Percentiles rank a stretch among this genome's conserved stretches.
phyloP scores from a whole-genome alignment of 2,113 vertebrate genomes.

The Accipiter virgatus region DNA sequence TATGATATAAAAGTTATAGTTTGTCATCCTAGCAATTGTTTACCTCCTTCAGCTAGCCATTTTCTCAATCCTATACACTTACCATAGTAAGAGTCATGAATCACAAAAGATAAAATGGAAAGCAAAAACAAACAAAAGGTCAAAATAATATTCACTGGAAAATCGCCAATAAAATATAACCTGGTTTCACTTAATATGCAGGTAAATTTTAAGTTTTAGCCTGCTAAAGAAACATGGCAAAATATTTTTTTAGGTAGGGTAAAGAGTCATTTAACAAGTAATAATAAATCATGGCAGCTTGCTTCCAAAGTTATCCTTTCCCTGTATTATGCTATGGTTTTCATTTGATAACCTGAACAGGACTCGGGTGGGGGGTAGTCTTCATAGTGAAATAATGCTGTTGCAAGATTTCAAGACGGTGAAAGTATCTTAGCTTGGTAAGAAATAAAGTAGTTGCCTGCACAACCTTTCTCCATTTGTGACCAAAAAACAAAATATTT shows the following conservation, averaged over 20 bases:
- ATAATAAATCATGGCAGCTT: not conserved
- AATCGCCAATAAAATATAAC: not conserved
- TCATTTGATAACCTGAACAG: not conserved
- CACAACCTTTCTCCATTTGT: not conserved
- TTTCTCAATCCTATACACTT: not conserved
- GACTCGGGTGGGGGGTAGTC: not conserved
- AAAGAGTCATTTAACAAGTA: not conserved
- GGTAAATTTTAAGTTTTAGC: not conserved
- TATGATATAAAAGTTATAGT: not conserved
- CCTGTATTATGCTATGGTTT: not conserved
- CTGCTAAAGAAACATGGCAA: not conserved
- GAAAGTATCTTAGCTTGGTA: not conserved
- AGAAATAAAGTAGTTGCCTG: not conserved
- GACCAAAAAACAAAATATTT: not conserved
- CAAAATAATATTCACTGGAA: not conserved
- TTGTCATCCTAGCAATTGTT: not conserved
- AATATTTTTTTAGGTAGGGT: not conserved
- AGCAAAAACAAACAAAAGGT: not conserved
- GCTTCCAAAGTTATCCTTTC: not conserved
- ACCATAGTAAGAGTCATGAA: not conserved
- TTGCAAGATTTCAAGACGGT: not conserved
- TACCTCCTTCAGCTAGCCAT: not conserved
- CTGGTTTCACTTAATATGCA: not conserved
- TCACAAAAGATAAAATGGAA: not conserved
- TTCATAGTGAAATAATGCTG: not conserved